phyloP scores from a whole-genome alignment of 2,113 vertebrate genomes.

The Bufo bufo region DNA sequence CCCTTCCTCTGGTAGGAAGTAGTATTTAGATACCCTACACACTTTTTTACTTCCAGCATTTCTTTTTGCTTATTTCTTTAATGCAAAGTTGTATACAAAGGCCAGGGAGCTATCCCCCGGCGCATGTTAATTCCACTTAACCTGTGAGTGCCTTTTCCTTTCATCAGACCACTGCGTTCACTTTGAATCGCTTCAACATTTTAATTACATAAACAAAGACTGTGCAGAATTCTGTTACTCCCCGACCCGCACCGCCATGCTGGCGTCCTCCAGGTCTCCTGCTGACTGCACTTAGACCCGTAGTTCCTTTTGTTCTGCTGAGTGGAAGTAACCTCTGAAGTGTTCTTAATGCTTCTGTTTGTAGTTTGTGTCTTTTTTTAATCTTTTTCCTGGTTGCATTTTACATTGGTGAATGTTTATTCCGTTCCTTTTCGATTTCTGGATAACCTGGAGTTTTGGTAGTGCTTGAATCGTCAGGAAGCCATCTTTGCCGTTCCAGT shows the following conservation, averaged over 20 bases:
- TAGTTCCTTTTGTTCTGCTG: neutral
- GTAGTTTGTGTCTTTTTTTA: neutral
- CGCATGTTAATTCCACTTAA: neutral
- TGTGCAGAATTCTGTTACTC: neutral
- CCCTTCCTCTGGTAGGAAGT: no score
- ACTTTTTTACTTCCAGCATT: no score
- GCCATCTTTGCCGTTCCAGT: no score
- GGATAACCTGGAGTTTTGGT: no score
- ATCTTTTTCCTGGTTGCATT: neutral
- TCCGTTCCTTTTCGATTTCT: neutral
- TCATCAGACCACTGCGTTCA: neutral
- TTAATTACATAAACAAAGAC: slow-evolving; percentile 6
- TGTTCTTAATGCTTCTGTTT: neutral
- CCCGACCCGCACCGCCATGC: neutral
- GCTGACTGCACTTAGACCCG: neutral
- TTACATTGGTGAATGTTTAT: neutral
- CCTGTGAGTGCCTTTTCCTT: neutral
- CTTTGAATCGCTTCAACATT: neutral
- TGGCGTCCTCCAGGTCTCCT: neutral
- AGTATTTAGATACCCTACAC: no score
- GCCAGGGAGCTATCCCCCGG: neutral
- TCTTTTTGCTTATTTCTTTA: no score
- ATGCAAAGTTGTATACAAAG: no score
- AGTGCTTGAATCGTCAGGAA: no score
- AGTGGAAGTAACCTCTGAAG: neutral